These are phyloP conservation scores for Xenops minutus DNA, from an alignment of 2,797 vertebrate species.

Conservation along the genomic window DNA sequence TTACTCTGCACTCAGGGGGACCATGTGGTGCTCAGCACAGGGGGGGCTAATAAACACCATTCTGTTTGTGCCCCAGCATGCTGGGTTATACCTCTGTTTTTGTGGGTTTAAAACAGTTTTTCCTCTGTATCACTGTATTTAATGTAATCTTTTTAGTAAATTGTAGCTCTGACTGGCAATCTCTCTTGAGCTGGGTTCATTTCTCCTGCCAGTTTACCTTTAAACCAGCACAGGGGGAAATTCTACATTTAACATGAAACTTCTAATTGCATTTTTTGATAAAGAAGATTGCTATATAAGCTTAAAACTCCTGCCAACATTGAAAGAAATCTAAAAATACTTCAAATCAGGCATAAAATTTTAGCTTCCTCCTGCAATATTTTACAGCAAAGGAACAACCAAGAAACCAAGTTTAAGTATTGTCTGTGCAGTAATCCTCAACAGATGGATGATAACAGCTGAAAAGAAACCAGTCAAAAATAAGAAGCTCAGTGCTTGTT, in stretches of 20 bases:
- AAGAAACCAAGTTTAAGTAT: conserved; percentile 8
- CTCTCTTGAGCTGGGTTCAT: too few species aligned
- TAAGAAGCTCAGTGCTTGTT: background rate
- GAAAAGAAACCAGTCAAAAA: background rate
- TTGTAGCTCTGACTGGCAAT: too few species aligned
- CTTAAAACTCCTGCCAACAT: background rate
- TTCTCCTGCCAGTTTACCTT: too few species aligned
- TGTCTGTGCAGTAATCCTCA: background rate
- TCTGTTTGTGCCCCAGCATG: too few species aligned
- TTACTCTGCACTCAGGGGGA: too few species aligned
- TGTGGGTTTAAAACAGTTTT: too few species aligned
- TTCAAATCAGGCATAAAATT: background rate
- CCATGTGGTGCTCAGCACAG: too few species aligned
- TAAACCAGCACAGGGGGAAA: background rate
- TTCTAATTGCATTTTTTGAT: background rate
- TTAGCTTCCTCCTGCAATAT: background rate
- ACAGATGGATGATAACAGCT: conserved; percentile 19
- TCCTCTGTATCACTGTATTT: too few species aligned
- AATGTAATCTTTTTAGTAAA: too few species aligned
- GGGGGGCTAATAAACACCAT: too few species aligned
- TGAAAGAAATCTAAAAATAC: background rate
- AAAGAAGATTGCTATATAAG: background rate
- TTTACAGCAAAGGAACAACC: conserved; percentile 7
- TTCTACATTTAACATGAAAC: background rate
- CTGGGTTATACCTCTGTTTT: too few species aligned